Base-by-base conservation (phyloP, 2,113 vertebrate species). In the Jacana jacana region DNA sequence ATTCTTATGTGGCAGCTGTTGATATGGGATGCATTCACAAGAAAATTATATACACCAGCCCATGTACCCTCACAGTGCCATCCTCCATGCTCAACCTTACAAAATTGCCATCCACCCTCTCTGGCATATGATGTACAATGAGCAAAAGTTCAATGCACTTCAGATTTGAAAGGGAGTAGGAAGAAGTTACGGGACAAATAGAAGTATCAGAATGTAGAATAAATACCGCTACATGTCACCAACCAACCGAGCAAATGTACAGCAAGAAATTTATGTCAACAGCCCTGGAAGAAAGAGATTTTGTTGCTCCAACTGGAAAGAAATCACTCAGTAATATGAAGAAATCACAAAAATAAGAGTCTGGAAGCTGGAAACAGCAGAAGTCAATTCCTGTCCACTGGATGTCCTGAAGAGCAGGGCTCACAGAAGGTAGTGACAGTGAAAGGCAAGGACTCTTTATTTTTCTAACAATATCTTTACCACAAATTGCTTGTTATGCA, bases 251-350 rank as follows among this genome's bases (percentile, higher is more conserved):
- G 24, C 13, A 33, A 81, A 91, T 42, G 27, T 89, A 69, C 30
- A 80, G 33, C 42, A 69, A 81, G 63, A 91, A 39, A 95, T 95
- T 94, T 91, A 97, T 54, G 68, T 72, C 46, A 95, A 89, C 73
- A 94, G 13, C 31, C 69, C 27, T 78, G 63, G 85, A 96, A 68
- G 27, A 89, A 88, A 94, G 80, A 92, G 30, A 57, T 88, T 91
- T 86, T 91, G 20, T 68, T 92, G 46, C 31, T 19, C 7, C 51
- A 65, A 19, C 27, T 82, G 76, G 76, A 83, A 96, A 91, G 73
- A 94, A 87, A 93, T 96, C 71, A 87, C 88, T 95, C 89, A 95
- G 83, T 11, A 76, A 77, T 75, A 81, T 57, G 76, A 93, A 93
- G 24, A 91, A 94, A 77, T 86, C 54, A 90, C 66, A 87, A 87